Evolutionary conservation across 1,140 invertebrate genomes (phyloP), one percentile per base, ranked within the genome.

Genomic region (Lutraria rhynchaena): DNA sequence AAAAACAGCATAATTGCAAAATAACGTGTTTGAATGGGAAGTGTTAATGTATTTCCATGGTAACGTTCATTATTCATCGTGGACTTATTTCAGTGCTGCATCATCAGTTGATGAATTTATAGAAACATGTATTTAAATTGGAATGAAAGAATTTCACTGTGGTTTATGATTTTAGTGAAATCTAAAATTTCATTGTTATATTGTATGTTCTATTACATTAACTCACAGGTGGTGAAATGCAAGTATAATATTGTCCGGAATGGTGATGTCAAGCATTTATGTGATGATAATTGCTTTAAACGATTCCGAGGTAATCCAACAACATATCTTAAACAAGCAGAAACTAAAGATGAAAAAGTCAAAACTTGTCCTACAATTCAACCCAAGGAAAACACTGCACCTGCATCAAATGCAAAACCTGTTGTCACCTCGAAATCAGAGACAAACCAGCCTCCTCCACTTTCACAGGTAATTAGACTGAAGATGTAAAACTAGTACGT

Each of bases 231-330:
- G 57, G 88, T 89, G 46, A 89, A 87, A 69, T 93, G 93, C 84
- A 93, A 93, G 84, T 93, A 92, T 76, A 92, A 93, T 86, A 92
- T 93, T 35, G 88, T 93, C 2, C 87, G 92, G 29, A 91, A 92
- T 87, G 92, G 90, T 22, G 92, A 92, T 71, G 90, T 90, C 27
- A 90, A 92, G 70, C 93, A 92, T 78, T 83, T 93, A 24, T 93
- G 93, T 83, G 90, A 92, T 84, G 91, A 93, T 77, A 80, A 78
- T 0, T 93, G 94, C 91, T 93, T 94, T 87, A 91, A 92, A 87
- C 89, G 89, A 83, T 94, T 94, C 91, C 92, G 91, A 27, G 75
- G 82, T 19, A 92, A 89, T 84, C 92, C 88, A 19, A 89, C 87
- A 37, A 80, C 49, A 17, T 91, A 84, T 82, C 88, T 91, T 60